Evolutionary conservation across 1,140 invertebrate species (phyloP).

Genomic region (Ericerus pela): DNA sequence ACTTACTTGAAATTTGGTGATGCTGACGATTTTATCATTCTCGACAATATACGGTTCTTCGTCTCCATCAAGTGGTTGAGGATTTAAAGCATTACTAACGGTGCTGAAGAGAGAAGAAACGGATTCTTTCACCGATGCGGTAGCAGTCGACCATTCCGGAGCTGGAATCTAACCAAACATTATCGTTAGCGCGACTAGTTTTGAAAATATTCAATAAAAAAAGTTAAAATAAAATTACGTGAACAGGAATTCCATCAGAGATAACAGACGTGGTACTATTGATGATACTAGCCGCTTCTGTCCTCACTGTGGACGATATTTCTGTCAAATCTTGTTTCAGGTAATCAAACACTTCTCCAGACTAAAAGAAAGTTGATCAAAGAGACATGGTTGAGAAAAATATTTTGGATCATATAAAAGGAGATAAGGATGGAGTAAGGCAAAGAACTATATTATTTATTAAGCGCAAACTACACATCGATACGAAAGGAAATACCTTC

Average conservation of each 20-base stretch:
- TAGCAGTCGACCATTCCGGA: conserved; percentile 40
- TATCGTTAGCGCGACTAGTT: conserved; percentile 2
- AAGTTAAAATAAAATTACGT: neutral
- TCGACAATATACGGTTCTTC: conserved; percentile 46
- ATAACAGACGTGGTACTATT: conserved; percentile 42
- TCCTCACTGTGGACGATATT: conserved; percentile 49
- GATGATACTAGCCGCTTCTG: conserved; percentile 48
- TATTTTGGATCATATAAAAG: neutral
- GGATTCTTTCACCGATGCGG: conserved; percentile 50
- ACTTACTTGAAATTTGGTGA: conserved; percentile 41
- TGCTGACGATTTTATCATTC: conserved; percentile 40
- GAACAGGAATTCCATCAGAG: conserved; percentile 51
- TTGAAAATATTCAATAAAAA: neutral
- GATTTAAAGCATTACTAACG: conserved; percentile 48
- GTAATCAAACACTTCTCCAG: conserved; percentile 48
- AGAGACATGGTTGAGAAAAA: neutral
- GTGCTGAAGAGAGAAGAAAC: conserved; percentile 43
- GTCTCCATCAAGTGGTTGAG: conserved; percentile 51
- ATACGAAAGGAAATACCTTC: conserved; percentile 3
- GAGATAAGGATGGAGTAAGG: neutral
- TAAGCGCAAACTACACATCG: neutral
- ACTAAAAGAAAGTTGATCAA: conserved; percentile 18
- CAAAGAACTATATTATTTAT: neutral
- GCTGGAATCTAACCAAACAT: conserved; percentile 43
- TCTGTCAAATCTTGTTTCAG: conserved; percentile 60